A percentile compares a stretch with the other conserved stretches of the same genome.
Conservation (phyloP, 23 tunicate species). For the Clavelina lepadiformis region DNA sequence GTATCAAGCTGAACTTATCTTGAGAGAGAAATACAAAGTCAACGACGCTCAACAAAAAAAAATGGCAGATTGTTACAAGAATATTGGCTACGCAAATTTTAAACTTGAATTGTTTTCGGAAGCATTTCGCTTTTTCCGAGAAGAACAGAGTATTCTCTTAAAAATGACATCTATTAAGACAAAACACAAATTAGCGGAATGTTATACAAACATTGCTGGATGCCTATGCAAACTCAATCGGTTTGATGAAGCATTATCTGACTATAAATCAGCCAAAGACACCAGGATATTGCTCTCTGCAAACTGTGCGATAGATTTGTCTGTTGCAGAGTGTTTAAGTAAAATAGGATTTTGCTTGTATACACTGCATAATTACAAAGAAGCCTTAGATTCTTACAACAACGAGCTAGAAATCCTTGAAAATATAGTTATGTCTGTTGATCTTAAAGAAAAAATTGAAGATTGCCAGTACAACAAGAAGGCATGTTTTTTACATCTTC, state of each 20-base stretch:
- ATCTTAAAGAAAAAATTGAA: too few species aligned
- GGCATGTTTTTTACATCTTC: too few species aligned
- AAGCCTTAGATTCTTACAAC: background rate
- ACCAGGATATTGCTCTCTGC: background rate
- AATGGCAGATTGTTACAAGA: background rate
- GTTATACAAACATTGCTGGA: conserved; percentile 10
- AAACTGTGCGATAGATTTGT: background rate
- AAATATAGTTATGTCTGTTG: too few species aligned
- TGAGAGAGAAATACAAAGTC: background rate
- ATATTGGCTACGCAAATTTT: conserved; percentile 8
- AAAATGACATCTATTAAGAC: too few species aligned
- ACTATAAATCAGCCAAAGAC: conserved; percentile 9
- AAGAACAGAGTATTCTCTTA: background rate
- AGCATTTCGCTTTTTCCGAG: conserved; percentile 4
- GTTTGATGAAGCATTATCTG: background rate
- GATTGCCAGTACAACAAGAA: too few species aligned
- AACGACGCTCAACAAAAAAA: background rate
- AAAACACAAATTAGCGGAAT: conserved; percentile 7
- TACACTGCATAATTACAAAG: background rate
- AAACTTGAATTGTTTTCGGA: background rate
- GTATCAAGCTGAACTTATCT: conserved; percentile 4
- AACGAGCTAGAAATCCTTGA: conserved; percentile 4
- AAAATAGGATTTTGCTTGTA: conserved; percentile 9
- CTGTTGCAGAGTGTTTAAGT: conserved; percentile 3
- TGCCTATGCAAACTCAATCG: conserved; percentile 3